Evolutionary conservation across 2,888 invertebrate genomes (phyloP), one percentile per base, ranked within the genome.

Genomic region (Argynnis bischoffii): DNA sequence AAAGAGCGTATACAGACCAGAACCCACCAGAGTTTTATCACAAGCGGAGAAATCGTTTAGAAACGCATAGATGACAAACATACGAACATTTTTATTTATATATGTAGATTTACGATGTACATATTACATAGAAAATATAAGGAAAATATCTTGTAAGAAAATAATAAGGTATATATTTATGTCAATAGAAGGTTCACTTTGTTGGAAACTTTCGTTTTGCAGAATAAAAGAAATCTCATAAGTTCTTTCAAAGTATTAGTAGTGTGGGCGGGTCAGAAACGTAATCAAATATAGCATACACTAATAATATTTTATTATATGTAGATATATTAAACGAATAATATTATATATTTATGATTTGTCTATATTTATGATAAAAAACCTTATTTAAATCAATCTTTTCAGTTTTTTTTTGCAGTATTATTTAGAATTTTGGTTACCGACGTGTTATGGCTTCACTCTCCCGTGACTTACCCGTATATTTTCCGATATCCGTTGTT

Each of bases 161-260:
- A 26, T 55, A 35, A 13, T 5, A 35, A 16, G 8, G 35, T 13
- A 11, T 55, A 55, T 47, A 13, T 41, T 18, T 47, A 15, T 53
- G 21, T 35, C 14, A 65, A 54, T 53, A n/a, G 59, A 15, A 15
- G 8, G 21, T 31, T 50, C 56, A 54, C 14, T 53, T 14, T 5
- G 16, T 26, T 16, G 55, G 14, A 1, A 51, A 54, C 31, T 59
- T 66, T 54, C 13, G 46, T 54, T 53, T 31, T 47, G 47, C 51
- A 2, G 53, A 59, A 18, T 26, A 14, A 14, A 54, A 59, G 53
- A 26, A 65, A 59, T 59, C 46, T 31, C 51, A 59, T 54, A 59
- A 65, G 31, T 31, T 16, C 18, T 54, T 54, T 26, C 21, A 26
- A 57, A 53, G 31, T 65, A 57, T 50, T 41, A 13, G 4, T n/a